phyloP scores from a whole-genome alignment of 2,797 vertebrate species.

The Streptopelia turtur region DNA sequence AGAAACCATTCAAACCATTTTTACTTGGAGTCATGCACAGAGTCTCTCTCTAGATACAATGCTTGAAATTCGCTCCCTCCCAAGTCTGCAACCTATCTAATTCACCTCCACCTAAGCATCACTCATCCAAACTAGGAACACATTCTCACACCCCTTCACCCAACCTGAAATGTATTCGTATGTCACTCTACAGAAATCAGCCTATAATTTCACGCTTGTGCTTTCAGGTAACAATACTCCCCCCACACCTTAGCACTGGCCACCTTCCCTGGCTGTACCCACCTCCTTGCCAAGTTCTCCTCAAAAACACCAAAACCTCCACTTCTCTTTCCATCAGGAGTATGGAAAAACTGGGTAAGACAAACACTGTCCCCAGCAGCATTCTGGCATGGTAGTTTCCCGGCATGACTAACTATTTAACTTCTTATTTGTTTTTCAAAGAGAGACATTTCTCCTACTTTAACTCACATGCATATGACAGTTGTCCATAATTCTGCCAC shows the following conservation, averaged over 20 bases:
- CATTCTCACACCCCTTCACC: not conserved
- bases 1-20: not conserved
- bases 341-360: not conserved
- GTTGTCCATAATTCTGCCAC: not conserved
- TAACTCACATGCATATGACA: not conserved
- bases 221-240: not conserved
- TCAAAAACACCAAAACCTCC: not conserved
- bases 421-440: not conserved
- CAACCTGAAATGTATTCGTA: not conserved
- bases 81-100: not conserved
- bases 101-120: rapidly evolving
- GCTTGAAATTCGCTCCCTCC: not conserved
- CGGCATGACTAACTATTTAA: not conserved
- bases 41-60: not conserved
- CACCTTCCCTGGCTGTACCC: not conserved
- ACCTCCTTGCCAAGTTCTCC: not conserved
- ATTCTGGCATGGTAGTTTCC: not conserved
- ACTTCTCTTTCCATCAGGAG: not conserved
- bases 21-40: not conserved
- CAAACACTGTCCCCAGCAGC: not conserved
- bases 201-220: not conserved
- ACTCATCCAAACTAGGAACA: not conserved
- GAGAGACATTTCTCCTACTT: not conserved
- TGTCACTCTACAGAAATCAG: not conserved
- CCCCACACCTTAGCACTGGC: not conserved